Evolutionary conservation across 2,797 vertebrate species (phyloP), one percentile per base, ranked within the genome.

Genomic region (Lepus townsendii): DNA sequence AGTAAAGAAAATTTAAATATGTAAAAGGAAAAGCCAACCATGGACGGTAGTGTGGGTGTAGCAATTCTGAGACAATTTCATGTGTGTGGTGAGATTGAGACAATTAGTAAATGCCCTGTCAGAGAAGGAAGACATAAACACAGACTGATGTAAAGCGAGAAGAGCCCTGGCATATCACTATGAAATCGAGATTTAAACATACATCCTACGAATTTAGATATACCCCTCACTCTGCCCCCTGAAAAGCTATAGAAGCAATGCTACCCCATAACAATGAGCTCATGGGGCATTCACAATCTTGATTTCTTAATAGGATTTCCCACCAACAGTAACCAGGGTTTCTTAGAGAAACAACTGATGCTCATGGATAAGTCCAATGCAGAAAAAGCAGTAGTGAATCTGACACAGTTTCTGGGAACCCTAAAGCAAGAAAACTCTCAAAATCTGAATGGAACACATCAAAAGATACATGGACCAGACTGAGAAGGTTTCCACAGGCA

Each of bases 1-100:
- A 62, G 38, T 9, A 77, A 91, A 27, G 78, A 52, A 92, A 84
- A 76, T 94, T 93, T 93, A 94, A 93, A 95, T 82, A 91, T 68
- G 91, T 26, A 65, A 79, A 60, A 78, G 52, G 87, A 72, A 86
- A 60, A 57, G 52, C 5, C 9, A 52, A 24, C 26, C 77, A 0
- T 0, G 35, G 68, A 83, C 3, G 32, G 65, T 0, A 4, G 65
- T 38, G 95, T 92, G 80, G 94, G 96, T 60, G 72, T 12, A 27
- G 26, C 2, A 14, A 77, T 89, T 63, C 62, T 32, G 62, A 93
- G 88, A 84, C 27, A 35, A 65, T 69, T 52, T 30, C 50, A 76
- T 94, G 65, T 71, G 54, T 66, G 50, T 6, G 38, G 71, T 42
- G 54, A 94, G 93, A 38, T 5, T 5, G 72, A 93, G 90, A 82